phyloP scores from a whole-genome alignment of 2,888 invertebrate species.

The Agriopis leucophaearia region DNA sequence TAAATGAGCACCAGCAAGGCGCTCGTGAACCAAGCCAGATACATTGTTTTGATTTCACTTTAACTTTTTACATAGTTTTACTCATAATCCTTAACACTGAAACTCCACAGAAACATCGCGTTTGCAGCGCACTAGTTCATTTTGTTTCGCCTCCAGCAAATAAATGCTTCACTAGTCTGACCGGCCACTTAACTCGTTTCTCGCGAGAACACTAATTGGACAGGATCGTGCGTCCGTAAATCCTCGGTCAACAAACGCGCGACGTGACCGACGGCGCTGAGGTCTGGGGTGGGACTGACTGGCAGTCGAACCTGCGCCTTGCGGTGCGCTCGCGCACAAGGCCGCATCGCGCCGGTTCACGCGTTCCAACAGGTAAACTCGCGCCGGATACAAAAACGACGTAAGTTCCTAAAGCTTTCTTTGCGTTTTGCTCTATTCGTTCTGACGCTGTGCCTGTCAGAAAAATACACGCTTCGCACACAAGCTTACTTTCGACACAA shows the following conservation, averaged over 20 bases:
- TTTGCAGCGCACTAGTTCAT: constrained; percentile 70
- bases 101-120: constrained; percentile 72
- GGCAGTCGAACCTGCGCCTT: constrained; percentile 80
- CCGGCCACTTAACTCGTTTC: constrained; percentile 85
- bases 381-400: constrained; percentile 66
- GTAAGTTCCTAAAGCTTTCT: constrained; percentile 68
- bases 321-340: constrained; percentile 87
- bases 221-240: constrained; percentile 75
- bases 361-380: constrained; percentile 88
- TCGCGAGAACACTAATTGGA: constrained; percentile 85
- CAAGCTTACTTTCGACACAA: constrained; percentile 59
- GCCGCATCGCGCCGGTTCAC: constrained; percentile 85
- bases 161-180: constrained; percentile 74
- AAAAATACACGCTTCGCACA: constrained; percentile 80
- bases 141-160: constrained; percentile 65
- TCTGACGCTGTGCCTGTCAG: constrained; percentile 76
- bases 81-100: constrained; percentile 72
- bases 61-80: constrained; percentile 78
- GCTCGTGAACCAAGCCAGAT: constrained; percentile 74
- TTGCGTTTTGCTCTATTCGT: constrained; percentile 67
- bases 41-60: constrained; percentile 78
- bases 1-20: constrained; percentile 77
- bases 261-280: constrained; percentile 78
- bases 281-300: constrained; percentile 85
- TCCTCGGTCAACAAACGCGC: constrained; percentile 64